phyloP scores from a whole-genome alignment of 2,113 vertebrate species.

The Callorhinus ursinus region DNA sequence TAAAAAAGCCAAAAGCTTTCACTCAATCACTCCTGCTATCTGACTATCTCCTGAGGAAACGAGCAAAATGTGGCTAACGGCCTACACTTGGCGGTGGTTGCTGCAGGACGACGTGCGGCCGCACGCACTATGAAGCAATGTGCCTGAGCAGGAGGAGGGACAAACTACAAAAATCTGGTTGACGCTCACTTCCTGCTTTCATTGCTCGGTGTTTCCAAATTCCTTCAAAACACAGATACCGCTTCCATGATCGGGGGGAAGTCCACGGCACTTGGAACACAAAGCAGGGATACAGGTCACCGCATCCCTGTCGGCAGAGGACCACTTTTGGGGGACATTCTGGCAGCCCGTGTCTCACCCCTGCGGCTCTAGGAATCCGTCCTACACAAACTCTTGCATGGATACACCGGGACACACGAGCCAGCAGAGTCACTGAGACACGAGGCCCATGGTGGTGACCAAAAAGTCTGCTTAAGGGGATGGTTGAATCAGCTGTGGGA shows the following conservation, averaged over 20 bases:
- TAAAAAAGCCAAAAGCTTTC: background rate
- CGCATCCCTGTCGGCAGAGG: background rate
- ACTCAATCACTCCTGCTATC: background rate
- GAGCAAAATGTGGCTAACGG: too few relatives aligned
- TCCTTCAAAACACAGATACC: background rate
- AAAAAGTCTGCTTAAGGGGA: background rate
- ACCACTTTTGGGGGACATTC: background rate
- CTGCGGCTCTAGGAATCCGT: background rate
- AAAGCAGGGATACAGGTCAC: background rate
- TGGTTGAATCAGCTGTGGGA: background rate
- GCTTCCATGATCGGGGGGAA: rapidly evolving
- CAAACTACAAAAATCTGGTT: background rate
- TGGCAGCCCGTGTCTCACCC: too few relatives aligned
- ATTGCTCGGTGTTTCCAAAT: background rate
- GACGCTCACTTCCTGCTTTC: background rate
- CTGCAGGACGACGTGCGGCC: rapidly evolving
- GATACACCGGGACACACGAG: rapidly evolving
- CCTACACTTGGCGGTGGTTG: rapidly evolving
- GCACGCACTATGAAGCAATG: background rate
- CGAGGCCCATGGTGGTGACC: rapidly evolving
- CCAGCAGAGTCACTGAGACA: background rate
- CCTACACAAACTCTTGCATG: background rate
- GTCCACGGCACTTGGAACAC: background rate
- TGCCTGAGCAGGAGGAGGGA: too few relatives aligned
- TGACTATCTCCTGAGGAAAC: background rate